A percentile compares a stretch with the other conserved stretches of the same genome.
Conservation (phyloP, 2,797 vertebrate genomes). For the Thamnophis elegans region DNA sequence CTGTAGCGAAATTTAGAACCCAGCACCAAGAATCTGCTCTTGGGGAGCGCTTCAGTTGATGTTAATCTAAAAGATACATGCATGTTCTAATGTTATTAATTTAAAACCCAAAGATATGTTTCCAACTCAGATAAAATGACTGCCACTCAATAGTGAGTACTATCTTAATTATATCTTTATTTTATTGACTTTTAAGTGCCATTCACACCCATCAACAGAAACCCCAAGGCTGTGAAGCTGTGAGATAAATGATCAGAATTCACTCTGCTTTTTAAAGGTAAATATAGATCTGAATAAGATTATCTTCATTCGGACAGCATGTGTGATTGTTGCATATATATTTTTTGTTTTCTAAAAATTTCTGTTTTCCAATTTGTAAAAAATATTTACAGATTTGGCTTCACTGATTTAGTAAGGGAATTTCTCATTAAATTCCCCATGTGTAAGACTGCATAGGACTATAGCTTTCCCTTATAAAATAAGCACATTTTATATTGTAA, state of each 20-base stretch:
- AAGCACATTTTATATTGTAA: not conserved
- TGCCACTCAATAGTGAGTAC: not conserved
- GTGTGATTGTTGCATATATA: not conserved
- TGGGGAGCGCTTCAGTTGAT: constrained; percentile 92
- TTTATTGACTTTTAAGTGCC: not conserved
- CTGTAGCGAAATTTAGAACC: constrained; percentile 99
- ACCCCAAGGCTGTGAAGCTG: not conserved
- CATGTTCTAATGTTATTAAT: not conserved
- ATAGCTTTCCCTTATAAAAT: not conserved
- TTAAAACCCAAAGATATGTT: not conserved
- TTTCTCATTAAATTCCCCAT: not conserved
- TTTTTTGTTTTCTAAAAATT: not conserved
- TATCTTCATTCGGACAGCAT: not conserved
- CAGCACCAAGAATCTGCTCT: constrained; percentile 88
- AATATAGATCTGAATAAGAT: not conserved
- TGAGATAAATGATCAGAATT: not conserved
- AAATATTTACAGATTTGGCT: not conserved
- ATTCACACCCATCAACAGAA: not conserved
- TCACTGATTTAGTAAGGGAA: not conserved
- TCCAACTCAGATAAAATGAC: not conserved
- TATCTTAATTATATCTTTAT: not conserved
- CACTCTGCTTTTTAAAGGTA: not conserved
- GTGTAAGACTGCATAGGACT: not conserved
- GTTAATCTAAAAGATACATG: constrained; percentile 78
- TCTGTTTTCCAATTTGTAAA: not conserved